These are phyloP conservation scores for Pteropus alecto DNA, from an alignment of 2,113 vertebrate species.

Conservation along the genomic window DNA sequence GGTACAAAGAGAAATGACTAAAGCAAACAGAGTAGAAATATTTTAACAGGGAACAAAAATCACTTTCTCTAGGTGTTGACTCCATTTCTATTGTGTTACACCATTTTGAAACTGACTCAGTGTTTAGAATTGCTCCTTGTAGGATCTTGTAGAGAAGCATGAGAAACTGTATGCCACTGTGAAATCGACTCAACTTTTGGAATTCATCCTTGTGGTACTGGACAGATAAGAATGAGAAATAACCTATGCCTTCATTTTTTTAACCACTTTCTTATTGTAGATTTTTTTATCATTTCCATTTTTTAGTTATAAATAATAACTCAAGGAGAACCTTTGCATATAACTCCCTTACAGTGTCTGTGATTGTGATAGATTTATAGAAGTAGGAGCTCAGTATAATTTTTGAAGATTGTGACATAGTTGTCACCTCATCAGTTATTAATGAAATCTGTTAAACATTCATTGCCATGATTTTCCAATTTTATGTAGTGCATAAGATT, in stretches of 20 bases:
- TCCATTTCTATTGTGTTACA: background rate
- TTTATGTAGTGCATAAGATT: background rate
- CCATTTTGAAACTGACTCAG: background rate
- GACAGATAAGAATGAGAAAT: background rate
- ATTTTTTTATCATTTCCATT: background rate
- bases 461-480: background rate
- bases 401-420: background rate
- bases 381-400: background rate
- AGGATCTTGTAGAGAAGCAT: too few relatives aligned
- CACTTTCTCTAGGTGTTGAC: background rate
- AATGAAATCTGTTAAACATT: background rate
- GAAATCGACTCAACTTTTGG: background rate
- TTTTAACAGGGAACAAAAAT: conserved; percentile 31
- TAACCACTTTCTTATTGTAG: background rate
- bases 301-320: background rate
- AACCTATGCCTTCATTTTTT: background rate
- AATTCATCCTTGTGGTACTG: background rate
- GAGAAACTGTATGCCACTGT: rapidly evolving
- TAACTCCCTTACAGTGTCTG: background rate
- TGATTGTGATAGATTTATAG: background rate
- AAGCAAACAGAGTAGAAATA: conserved; percentile 48
- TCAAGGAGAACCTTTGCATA: background rate
- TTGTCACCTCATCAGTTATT: background rate
- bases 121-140: background rate
- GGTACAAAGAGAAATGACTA: background rate